Base-by-base conservation (phyloP, 2,888 invertebrate genomes). In the Netelia virgata region DNA sequence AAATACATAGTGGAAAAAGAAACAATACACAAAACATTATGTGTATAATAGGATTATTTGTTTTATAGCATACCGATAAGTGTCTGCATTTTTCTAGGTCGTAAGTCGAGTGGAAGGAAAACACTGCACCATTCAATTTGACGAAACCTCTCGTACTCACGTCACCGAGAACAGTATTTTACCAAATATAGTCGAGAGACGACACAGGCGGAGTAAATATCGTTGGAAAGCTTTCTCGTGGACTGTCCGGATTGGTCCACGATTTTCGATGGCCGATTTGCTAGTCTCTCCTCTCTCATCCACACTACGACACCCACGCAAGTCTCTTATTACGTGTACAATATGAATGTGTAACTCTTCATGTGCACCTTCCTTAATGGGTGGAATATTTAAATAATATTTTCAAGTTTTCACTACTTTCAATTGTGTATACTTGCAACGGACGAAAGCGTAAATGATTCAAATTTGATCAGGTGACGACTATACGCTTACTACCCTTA, bases 241-340 rank as follows among this genome's bases (percentile, higher is more conserved):
- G 92, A 92, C 86, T 86, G 69, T 88, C 83, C 80, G 86, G 86
- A 93, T 93, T 93, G 92, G 93, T 91, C 89, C 90, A 88, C 90
- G 90, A 86, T 83, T 70, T 23, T 47, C 57, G 36, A 83, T 50
- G 59, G 70, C 72, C 43, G 70, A 50, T 66, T 66, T 53, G 57
- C 8, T 41, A 20, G 41, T 47, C n/a, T 66, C 36, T 23, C 61
- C 55, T 64, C 23, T 6, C 63, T 57, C 18, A 5, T 5, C 18
- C 16, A 55, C 16, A 47, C 36, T 5, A 8, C 6, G 1, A 23
- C 57, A 16, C 57, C 57, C 57, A 57, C 57, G 57, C 57, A 6
- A 57, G 20, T 57, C 57, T 0, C 18, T 57, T 57, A 16, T 47
- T 47, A 47, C 47, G 47, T 47, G 47, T 47, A 47, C 47, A 14